These are phyloP conservation scores for Galendromus occidentalis DNA, from an alignment of 1,140 invertebrate species.

Conservation along the genomic window DNA sequence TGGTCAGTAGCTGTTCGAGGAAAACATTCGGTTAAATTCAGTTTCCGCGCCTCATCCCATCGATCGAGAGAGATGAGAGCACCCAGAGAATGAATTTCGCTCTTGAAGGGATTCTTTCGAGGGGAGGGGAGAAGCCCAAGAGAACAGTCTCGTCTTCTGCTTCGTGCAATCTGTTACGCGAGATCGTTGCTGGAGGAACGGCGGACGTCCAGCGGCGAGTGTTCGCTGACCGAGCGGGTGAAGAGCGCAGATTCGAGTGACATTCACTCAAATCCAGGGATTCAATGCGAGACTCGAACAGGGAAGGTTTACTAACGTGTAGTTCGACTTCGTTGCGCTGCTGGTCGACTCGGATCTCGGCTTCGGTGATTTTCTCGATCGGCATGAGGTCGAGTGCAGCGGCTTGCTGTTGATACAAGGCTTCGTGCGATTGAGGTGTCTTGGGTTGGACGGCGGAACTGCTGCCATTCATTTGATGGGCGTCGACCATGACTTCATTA, in stretches of 20 bases:
- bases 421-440: not conserved
- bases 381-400: constrained; percentile 28
- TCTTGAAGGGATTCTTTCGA: no score
- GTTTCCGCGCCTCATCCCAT: not conserved
- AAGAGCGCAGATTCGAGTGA: no score
- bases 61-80: no score
- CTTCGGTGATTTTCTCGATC: constrained; percentile 27
- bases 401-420: not conserved
- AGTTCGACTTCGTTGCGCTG: not conserved
- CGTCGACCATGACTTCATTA: constrained; percentile 37
- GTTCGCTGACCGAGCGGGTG: no score
- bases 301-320: not conserved
- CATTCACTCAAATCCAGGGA: no score
- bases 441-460: not conserved
- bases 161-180: no score
- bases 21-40: not conserved
- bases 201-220: no score
- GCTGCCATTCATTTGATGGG: not conserved
- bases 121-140: no score
- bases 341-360: constrained; percentile 27
- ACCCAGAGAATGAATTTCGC: no score
- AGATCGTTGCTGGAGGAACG: no score
- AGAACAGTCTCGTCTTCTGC: no score
- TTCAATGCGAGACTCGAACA: no score
- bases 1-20: constrained; percentile 6